Percentiles rank a stretch among this genome's conserved stretches.
Evolutionary conservation across 2,797 vertebrate species (phyloP).

Genomic region (Semaprochilodus insignis): DNA sequence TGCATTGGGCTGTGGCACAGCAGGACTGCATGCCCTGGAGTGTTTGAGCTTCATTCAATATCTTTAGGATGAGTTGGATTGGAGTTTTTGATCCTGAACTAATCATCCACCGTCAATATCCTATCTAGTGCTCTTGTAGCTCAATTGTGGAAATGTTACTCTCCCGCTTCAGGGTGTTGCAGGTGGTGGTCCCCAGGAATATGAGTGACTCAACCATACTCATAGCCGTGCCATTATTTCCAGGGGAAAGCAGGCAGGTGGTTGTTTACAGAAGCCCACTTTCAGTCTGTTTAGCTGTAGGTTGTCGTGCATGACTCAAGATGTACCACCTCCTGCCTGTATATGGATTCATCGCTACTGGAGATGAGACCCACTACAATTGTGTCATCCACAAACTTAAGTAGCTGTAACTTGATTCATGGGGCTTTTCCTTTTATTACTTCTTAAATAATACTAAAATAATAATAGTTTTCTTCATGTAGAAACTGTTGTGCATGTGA

Average conservation of each 20-base stretch:
- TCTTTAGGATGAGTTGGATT: too few species aligned
- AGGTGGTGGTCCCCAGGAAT: slow-evolving; percentile 31
- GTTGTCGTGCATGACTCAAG: slow-evolving; percentile 9
- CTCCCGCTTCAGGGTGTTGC: neutral
- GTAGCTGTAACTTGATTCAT: neutral
- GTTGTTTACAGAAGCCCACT: slow-evolving; percentile 44
- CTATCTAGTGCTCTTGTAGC: too few species aligned
- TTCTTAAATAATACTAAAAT: neutral
- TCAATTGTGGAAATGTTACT: neutral
- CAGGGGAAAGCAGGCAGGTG: slow-evolving; percentile 30
- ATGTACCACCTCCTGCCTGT: neutral
- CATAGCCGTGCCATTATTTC: slow-evolving; percentile 42
- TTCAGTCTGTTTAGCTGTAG: slow-evolving; percentile 21
- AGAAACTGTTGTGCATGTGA: too few species aligned
- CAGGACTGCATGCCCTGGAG: too few species aligned
- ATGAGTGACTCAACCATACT: slow-evolving; percentile 38
- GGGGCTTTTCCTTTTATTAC: neutral
- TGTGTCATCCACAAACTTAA: neutral
- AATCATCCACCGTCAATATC: too few species aligned
- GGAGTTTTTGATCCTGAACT: too few species aligned
- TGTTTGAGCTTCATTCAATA: too few species aligned
- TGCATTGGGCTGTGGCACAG: too few species aligned
- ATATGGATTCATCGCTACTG: neutral
- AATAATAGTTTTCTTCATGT: neutral
- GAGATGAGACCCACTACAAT: neutral